Evolutionary conservation across 2,888 invertebrate genomes (phyloP).

Genomic region (Papilio demoleus): DNA sequence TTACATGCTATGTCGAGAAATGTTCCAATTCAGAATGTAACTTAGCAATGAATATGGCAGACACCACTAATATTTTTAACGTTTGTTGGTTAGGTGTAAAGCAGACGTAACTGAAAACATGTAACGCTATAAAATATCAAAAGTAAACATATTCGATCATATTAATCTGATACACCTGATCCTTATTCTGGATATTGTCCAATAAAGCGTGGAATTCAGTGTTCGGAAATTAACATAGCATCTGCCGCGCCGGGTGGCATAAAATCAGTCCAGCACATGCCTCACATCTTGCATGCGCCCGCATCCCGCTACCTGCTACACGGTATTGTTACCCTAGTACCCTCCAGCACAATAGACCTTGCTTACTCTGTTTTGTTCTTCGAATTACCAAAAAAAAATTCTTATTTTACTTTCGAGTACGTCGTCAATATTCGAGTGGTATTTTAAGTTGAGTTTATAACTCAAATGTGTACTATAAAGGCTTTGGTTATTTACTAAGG

Average conservation of each 20-base stretch:
- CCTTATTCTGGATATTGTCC: background rate
- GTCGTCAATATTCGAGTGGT: slow-evolving; percentile 60
- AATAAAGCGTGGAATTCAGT: slow-evolving; percentile 28
- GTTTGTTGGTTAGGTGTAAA: no score
- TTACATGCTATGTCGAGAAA: no score
- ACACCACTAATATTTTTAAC: no score
- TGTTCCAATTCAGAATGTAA: no score
- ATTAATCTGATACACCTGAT: slow-evolving; percentile 23
- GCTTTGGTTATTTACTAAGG: background rate
- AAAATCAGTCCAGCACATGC: slow-evolving; percentile 68
- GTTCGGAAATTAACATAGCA: slow-evolving; percentile 51
- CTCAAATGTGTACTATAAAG: background rate
- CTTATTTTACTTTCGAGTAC: slow-evolving; percentile 58
- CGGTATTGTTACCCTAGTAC: slow-evolving; percentile 64
- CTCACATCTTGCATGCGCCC: slow-evolving; percentile 63
- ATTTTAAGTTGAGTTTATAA: slow-evolving; percentile 50
- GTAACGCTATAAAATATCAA: background rate
- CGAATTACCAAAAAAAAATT: slow-evolving; percentile 63
- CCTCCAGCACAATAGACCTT: slow-evolving; percentile 60
- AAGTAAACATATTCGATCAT: background rate
- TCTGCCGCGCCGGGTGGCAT: slow-evolving; percentile 66
- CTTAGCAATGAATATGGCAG: no score
- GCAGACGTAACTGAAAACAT: background rate
- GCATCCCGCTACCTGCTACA: slow-evolving; percentile 75
- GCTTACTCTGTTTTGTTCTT: slow-evolving; percentile 71